Evolutionary conservation across 2,888 invertebrate genomes (phyloP).

Genomic region (Trissoscelio sp.): DNA sequence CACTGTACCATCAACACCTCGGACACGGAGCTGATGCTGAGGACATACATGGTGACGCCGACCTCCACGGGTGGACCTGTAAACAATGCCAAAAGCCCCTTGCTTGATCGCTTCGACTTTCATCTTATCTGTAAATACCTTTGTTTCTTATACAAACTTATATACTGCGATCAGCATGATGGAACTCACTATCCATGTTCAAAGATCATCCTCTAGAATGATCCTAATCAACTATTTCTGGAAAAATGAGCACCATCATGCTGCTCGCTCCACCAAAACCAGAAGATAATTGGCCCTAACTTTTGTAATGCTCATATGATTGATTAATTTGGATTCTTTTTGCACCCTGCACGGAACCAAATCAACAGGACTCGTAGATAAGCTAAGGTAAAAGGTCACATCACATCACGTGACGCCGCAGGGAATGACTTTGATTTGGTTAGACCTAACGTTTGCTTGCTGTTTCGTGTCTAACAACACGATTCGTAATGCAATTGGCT

Average conservation of each 20-base stretch:
- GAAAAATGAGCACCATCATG: not conserved
- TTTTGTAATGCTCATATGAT: slow-evolving; percentile 40
- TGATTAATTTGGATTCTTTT: slow-evolving; percentile 52
- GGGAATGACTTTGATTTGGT: slow-evolving; percentile 51
- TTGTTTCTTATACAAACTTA: slow-evolving; percentile 22
- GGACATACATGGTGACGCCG: slow-evolving; percentile 99
- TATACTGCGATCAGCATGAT: slow-evolving; percentile 17
- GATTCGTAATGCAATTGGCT: slow-evolving; percentile 12
- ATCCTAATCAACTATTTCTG: not conserved
- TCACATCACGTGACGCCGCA: slow-evolving; percentile 29
- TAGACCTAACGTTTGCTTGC: slow-evolving; percentile 13
- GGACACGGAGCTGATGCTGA: slow-evolving; percentile 98
- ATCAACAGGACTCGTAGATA: slow-evolving; percentile 81
- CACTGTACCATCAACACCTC: slow-evolving; percentile 97
- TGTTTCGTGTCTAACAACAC: slow-evolving; percentile 16
- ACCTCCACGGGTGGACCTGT: slow-evolving; percentile 98
- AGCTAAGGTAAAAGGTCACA: slow-evolving; percentile 69
- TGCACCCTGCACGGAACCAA: slow-evolving; percentile 83
- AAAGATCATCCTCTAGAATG: too few relatives aligned
- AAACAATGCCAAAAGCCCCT: slow-evolving; percentile 84
- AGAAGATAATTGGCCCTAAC: not conserved
- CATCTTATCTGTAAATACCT: slow-evolving; percentile 63
- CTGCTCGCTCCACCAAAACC: slow-evolving; percentile 19
- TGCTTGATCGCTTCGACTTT: slow-evolving; percentile 79
- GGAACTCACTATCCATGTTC: too few relatives aligned